phyloP scores from a whole-genome alignment of 2,113 vertebrate species.

The Regulus satrapa region DNA sequence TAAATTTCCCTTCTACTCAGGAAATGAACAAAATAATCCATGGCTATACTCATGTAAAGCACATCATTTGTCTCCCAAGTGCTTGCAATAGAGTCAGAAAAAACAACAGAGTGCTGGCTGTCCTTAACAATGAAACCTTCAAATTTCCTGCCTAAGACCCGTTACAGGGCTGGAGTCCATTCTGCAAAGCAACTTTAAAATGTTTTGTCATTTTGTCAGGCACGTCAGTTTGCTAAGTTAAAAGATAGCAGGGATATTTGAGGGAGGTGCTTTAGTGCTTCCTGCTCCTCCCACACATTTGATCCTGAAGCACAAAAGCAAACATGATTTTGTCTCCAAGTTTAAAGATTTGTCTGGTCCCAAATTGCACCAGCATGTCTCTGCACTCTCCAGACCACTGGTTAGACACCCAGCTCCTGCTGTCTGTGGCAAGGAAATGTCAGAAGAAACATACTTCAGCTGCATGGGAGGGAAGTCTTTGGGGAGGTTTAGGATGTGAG shows the following conservation, averaged over 20 bases:
- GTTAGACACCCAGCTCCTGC: not conserved
- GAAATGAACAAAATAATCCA: conserved; percentile 47
- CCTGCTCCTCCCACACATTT: not conserved
- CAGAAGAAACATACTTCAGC: accelerated
- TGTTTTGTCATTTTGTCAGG: not conserved
- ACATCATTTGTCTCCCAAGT: conserved; percentile 32
- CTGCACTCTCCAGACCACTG: not conserved
- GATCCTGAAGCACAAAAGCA: not conserved
- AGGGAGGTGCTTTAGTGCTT: not conserved
- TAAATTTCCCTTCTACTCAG: conserved; percentile 30
- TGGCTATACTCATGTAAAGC: not conserved
- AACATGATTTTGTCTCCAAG: not conserved
- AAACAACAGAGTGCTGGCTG: not conserved
- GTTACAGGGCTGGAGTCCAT: not conserved
- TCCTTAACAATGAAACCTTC: not conserved
- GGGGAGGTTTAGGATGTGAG: not conserved
- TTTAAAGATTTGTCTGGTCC: not conserved
- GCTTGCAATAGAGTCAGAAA: not conserved
- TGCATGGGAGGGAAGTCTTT: not conserved
- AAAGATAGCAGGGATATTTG: not conserved
- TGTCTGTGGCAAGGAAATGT: not conserved
- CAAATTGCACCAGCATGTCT: accelerated
- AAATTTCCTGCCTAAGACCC: not conserved
- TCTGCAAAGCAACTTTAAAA: not conserved
- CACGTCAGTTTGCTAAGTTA: not conserved